phyloP scores from a whole-genome alignment of 64 coral and sea anemone species.

The Pocillopora damicornis region DNA sequence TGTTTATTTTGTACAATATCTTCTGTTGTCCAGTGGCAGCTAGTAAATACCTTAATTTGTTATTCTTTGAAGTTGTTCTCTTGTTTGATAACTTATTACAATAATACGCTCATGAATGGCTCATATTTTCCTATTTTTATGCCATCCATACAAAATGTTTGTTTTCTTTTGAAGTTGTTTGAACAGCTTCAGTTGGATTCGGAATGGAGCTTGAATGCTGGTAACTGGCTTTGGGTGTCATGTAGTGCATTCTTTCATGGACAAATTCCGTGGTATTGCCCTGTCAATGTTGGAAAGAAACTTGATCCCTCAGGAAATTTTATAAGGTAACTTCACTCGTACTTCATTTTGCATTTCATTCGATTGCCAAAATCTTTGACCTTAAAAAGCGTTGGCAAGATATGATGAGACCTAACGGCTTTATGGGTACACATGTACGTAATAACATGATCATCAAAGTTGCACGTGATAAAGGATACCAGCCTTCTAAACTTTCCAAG shows the following conservation, averaged over 20 bases:
- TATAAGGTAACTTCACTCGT: conserved; percentile 55
- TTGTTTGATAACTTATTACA: too few species aligned
- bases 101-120: too few species aligned
- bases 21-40: too few species aligned
- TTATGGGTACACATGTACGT: background rate
- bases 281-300: conserved; percentile 82
- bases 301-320: conserved; percentile 87
- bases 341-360: too few species aligned
- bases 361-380: too few species aligned
- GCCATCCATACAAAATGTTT: background rate
- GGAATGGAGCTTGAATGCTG: conserved; percentile 96
- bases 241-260: conserved; percentile 85
- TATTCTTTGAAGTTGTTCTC: too few species aligned
- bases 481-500: background rate
- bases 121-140: too few species aligned
- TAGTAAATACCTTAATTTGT: too few species aligned
- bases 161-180: conserved; percentile 56
- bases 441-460: background rate
- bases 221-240: conserved; percentile 89
- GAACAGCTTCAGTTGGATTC: conserved; percentile 87
- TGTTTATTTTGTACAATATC: too few species aligned
- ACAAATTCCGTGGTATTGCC: conserved; percentile 80
- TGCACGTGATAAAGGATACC: too few species aligned
- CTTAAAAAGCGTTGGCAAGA: too few species aligned
- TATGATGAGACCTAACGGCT: too few species aligned